phyloP scores from a whole-genome alignment of 1,140 invertebrate genomes.

The Holcopasites calliopsidis region DNA sequence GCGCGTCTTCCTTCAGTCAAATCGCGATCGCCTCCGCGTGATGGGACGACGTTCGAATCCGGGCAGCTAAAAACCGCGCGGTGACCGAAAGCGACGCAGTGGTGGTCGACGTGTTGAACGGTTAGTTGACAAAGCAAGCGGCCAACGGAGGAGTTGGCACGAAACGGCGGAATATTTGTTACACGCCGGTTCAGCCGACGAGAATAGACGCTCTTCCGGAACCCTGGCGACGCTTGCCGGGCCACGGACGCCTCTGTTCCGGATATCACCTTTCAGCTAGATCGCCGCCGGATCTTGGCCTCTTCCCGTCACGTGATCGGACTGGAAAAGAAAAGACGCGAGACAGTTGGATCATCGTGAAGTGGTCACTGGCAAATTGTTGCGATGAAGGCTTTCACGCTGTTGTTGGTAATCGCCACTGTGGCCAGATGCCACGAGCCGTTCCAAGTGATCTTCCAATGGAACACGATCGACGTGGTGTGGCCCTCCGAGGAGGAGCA shows the following conservation, averaged over 20 bases:
- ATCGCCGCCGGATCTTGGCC: background rate
- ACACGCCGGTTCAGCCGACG: slow-evolving; percentile 18
- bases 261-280: slow-evolving; percentile 33
- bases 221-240: slow-evolving; percentile 2
- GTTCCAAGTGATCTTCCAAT: slow-evolving; percentile 77
- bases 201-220: slow-evolving; percentile 39
- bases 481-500: slow-evolving; percentile 75
- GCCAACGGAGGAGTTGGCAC: slow-evolving; percentile 1
- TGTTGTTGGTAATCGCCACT: slow-evolving; percentile 26
- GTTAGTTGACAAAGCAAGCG: background rate
- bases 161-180: slow-evolving; percentile 23
- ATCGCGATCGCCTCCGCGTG: slow-evolving; percentile 62
- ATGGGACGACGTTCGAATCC: slow-evolving; percentile 15
- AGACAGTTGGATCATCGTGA: background rate
- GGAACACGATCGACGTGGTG: slow-evolving; percentile 72
- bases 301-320: background rate
- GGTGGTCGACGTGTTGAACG: background rate
- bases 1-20: slow-evolving; percentile 68
- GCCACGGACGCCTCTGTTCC: slow-evolving; percentile 6
- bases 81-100: too few species aligned
- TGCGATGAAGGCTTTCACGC: slow-evolving; percentile 38
- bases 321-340: background rate
- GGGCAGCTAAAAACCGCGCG: too few species aligned
- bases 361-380: background rate
- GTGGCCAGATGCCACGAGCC: slow-evolving; percentile 71